phyloP scores from a whole-genome alignment of 2,888 invertebrate species.

The Pristionchus japonicus region DNA sequence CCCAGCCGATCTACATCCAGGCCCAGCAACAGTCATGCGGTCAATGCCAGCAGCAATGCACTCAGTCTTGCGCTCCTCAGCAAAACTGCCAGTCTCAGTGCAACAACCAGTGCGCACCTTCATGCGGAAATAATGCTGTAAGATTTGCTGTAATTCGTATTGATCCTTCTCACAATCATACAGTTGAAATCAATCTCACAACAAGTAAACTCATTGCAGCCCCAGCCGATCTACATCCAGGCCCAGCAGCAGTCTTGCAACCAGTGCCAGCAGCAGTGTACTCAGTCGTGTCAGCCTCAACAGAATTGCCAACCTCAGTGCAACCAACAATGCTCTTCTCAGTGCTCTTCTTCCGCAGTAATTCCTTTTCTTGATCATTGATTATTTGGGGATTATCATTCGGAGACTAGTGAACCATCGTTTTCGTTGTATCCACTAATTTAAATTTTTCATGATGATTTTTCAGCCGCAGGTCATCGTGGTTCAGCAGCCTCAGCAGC shows the following conservation, averaged over 20 bases:
- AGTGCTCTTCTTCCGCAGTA: too few relatives aligned
- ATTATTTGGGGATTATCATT: too few relatives aligned
- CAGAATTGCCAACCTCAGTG: background rate
- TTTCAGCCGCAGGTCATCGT: background rate
- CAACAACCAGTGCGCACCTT: background rate
- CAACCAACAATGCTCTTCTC: background rate
- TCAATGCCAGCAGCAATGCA: conserved; percentile 1
- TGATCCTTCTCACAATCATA: background rate
- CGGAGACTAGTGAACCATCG: too few relatives aligned
- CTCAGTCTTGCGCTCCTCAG: background rate
- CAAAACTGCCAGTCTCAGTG: background rate
- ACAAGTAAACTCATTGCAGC: background rate
- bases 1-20: background rate
- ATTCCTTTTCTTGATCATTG: too few relatives aligned
- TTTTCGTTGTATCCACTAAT: too few relatives aligned
- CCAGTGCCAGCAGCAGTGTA: conserved; percentile 23
- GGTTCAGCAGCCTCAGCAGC: background rate
- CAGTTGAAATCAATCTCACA: background rate
- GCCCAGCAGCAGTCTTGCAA: background rate
- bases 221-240: background rate
- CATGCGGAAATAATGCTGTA: background rate
- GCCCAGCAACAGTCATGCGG: background rate
- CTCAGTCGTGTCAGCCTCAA: background rate
- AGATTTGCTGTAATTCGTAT: background rate
- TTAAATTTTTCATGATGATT: background rate